These are phyloP conservation scores for Liparis tanakae DNA, from an alignment of 2,797 vertebrate species.

Conservation along the genomic window DNA sequence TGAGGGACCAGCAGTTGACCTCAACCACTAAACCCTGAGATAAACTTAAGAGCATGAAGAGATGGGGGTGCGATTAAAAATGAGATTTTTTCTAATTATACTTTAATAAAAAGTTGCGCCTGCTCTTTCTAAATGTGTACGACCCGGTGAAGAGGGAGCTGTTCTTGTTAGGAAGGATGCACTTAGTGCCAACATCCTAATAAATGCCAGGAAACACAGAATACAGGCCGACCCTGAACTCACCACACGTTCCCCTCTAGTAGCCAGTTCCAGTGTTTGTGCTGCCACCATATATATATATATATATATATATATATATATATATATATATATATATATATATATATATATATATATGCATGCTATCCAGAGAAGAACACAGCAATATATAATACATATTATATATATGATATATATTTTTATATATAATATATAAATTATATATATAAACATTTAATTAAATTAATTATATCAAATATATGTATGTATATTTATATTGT, in stretches of 20 bases:
- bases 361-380: too few species aligned
- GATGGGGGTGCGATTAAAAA: neutral
- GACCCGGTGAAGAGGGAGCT: neutral
- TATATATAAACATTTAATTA: too few species aligned
- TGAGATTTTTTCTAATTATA: conserved; percentile 57
- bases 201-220: neutral
- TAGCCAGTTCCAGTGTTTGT: too few species aligned
- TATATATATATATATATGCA: neutral
- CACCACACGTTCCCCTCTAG: neutral
- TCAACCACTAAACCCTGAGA: conserved; percentile 29
- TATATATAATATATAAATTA: too few species aligned
- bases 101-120: conserved; percentile 43
- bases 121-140: conserved; percentile 19
- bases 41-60: conserved; percentile 16
- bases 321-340: too few species aligned
- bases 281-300: too few species aligned
- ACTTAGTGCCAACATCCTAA: neutral
- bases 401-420: neutral
- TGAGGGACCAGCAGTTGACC: neutral
- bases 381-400: too few species aligned
- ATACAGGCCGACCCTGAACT: neutral
- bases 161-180: conserved; percentile 16
- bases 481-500: neutral
- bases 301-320: too few species aligned
- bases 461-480: too few species aligned